Base-by-base conservation (phyloP, 1,140 invertebrate genomes). In the Drosophila orena region DNA sequence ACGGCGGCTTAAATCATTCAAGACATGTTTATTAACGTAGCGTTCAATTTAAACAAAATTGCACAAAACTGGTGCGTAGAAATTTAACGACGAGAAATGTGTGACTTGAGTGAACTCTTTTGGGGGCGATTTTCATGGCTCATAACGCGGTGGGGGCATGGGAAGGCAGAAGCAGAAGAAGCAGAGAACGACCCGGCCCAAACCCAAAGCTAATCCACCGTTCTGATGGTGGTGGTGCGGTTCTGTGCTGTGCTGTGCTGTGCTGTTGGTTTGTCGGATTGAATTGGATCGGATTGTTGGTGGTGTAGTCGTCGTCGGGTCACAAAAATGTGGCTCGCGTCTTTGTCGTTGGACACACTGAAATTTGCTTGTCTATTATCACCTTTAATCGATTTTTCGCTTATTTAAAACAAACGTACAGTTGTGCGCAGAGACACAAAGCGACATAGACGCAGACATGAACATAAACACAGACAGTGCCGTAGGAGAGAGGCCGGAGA, bases 391-490 rank as follows among this genome's bases (percentile, higher is more conserved):
- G 83, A 88, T 88, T 88, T 88, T 89, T 88, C 84, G 83, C 83
- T 89, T 89, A 88, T 88, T 88, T 88, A 89, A 86, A 88, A 88
- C 83, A 89, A 88, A 88, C 76, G 83, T 88, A 88, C 83, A 88
- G 83, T 88, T 83, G 83, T 61, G 79, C 76, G 71, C 79, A 59
- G 65, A 75, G 27, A 56, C 20, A 34, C 57, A 35, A 35, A 49
- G 27, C 11, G 64, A 60, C 34, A 55, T 34, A 55, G 42, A 55
- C 47, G 53, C 27, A 50, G 57, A 44, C n/a, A 56, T 22, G 56
- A 37, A 54, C 57, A 64, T 46, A 50, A 27, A 73, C 42, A 64
- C 40, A 44, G 14, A 70, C 57, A 59, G 12, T 14, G 37, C 12
- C 37, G n/a, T n/a, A 38, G 77, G 59, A 50, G 44, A 57, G 15